phyloP scores from a whole-genome alignment of 2,888 invertebrate genomes.

The Harpalus rufipes region DNA sequence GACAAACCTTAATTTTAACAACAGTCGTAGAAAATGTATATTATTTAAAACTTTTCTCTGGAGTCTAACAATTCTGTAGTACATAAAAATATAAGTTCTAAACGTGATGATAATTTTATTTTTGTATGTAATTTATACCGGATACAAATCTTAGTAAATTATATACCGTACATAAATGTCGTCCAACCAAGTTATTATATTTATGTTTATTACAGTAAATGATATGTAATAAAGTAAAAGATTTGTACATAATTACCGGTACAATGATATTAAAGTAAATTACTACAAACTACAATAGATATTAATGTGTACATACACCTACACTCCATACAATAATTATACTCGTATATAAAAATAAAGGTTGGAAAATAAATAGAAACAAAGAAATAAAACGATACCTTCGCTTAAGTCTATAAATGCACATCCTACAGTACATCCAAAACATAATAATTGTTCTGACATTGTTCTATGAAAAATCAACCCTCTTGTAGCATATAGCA shows the following conservation, averaged over 20 bases:
- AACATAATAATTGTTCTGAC: too few species aligned
- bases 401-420: background rate
- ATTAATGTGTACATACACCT: background rate
- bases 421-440: background rate
- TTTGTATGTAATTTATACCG: background rate
- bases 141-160: background rate
- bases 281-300: conserved; percentile 13
- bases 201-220: conserved; percentile 42
- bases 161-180: background rate
- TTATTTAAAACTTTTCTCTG: background rate
- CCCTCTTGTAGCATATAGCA: too few species aligned
- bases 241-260: conserved; percentile 25
- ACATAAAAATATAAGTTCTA: background rate
- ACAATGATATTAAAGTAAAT: conserved; percentile 39
- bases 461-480: too few species aligned
- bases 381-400: background rate
- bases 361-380: background rate
- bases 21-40: background rate
- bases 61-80: background rate
- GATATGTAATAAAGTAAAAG: conserved; percentile 5
- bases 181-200: background rate
- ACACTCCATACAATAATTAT: background rate
- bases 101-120: background rate
- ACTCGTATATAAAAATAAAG: background rate
- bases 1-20: too few species aligned